These are phyloP conservation scores for Morpho deidamia DNA, from an alignment of 2,888 invertebrate species.

Conservation along the genomic window DNA sequence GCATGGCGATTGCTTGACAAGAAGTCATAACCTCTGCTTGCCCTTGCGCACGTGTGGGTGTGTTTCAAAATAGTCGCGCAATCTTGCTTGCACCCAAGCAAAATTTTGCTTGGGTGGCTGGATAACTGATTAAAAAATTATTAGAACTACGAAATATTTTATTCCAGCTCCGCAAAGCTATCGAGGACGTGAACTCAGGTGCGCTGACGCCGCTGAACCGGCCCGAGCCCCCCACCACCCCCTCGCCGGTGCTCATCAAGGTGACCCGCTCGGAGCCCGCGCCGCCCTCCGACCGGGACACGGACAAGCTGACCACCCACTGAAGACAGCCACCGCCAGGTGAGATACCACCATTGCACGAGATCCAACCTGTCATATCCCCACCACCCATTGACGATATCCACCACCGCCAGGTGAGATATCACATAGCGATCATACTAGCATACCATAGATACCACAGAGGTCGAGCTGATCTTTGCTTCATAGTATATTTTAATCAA, in stretches of 20 bases:
- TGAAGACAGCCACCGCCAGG: conserved; percentile 32
- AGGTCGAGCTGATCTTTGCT: too few species aligned
- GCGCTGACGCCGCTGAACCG: conserved; percentile 51
- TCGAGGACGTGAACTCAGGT: conserved; percentile 93
- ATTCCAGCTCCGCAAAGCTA: conserved; percentile 87
- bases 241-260: conserved; percentile 39
- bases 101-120: too few species aligned
- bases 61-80: too few species aligned
- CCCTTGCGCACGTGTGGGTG: too few species aligned
- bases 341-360: not conserved
- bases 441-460: too few species aligned
- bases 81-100: too few species aligned
- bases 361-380: not conserved
- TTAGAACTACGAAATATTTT: not conserved
- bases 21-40: too few species aligned
- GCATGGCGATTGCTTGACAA: too few species aligned
- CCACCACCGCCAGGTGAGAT: too few species aligned
- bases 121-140: too few species aligned
- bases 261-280: conserved; percentile 43
- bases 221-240: conserved; percentile 45
- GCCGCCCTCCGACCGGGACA: conserved; percentile 62
- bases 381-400: not conserved
- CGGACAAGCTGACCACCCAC: conserved; percentile 54
- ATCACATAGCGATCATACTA: too few species aligned
- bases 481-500: too few species aligned